These are phyloP conservation scores for Climacteris rufus DNA, from an alignment of 2,113 vertebrate genomes.

Conservation along the genomic window DNA sequence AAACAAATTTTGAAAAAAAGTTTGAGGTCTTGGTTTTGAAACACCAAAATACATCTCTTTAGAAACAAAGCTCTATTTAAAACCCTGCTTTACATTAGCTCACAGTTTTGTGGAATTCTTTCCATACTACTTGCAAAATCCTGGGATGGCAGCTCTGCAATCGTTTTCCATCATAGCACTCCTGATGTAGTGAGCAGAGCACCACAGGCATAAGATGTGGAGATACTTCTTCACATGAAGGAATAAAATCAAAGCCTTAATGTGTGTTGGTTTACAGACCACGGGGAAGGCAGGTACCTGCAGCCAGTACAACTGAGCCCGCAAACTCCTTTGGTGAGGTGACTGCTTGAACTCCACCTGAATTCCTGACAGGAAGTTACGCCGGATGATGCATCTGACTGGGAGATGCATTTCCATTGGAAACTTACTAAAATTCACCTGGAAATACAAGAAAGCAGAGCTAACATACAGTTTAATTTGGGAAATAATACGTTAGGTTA, in stretches of 20 bases:
- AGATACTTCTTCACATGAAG: neutral
- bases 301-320: slow-evolving; percentile 91
- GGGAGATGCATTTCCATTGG: slow-evolving; percentile 91
- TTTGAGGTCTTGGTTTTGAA: neutral
- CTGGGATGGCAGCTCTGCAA: neutral
- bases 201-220: rapidly evolving
- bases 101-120: neutral
- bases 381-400: slow-evolving; percentile 77
- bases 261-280: slow-evolving; percentile 57
- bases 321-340: slow-evolving; percentile 87
- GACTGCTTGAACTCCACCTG: slow-evolving; percentile 93
- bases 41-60: neutral
- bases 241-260: neutral
- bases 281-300: slow-evolving; percentile 75
- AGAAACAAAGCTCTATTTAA: neutral
- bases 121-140: neutral
- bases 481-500: neutral
- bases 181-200: rapidly evolving
- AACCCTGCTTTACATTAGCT: neutral
- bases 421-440: slow-evolving; percentile 86
- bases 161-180: neutral
- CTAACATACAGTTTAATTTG: neutral
- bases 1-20: neutral
- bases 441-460: neutral
- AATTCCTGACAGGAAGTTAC: slow-evolving; percentile 92